These are phyloP conservation scores for Dryoscopus gambensis DNA, from an alignment of 2,113 vertebrate genomes.

Conservation along the genomic window DNA sequence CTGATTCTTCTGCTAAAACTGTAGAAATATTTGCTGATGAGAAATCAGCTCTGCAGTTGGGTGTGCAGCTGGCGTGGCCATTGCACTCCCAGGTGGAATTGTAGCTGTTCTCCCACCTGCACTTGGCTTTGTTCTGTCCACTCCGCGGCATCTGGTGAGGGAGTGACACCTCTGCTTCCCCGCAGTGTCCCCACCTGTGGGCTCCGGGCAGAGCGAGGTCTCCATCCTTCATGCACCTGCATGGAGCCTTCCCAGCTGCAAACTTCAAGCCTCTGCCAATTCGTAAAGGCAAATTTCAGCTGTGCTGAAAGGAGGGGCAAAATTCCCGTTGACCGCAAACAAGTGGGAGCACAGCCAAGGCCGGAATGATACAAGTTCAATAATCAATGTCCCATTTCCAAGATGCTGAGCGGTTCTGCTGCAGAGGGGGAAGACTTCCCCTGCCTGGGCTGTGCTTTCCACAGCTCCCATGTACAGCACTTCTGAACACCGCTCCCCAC, in stretches of 20 bases:
- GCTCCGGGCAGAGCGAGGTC: not conserved
- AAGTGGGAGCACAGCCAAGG: not conserved
- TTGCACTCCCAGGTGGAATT: not conserved
- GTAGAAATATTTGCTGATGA: not conserved
- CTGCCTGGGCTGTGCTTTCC: not conserved
- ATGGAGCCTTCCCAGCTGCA: not conserved
- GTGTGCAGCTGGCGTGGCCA: not conserved
- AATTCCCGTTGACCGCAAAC: not conserved
- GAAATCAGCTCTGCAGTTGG: not conserved
- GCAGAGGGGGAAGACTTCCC: not conserved
- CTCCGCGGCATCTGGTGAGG: not conserved
- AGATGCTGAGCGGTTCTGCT: not conserved
- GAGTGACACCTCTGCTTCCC: not conserved
- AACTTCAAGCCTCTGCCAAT: not conserved
- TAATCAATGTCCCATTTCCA: not conserved
- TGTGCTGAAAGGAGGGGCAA: not conserved
- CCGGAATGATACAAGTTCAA: not conserved
- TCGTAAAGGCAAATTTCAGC: not conserved
- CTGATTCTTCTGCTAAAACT: not conserved
- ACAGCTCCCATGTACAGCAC: not conserved
- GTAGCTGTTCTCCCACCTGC: not conserved
- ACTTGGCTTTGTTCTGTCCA: not conserved
- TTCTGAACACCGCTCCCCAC: not conserved
- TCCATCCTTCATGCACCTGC: not conserved
- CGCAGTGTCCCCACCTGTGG: not conserved